Percentiles rank a stretch among this genome's conserved stretches.
Conservation (phyloP, 2,888 invertebrate species). For the Diarsia mendica region DNA sequence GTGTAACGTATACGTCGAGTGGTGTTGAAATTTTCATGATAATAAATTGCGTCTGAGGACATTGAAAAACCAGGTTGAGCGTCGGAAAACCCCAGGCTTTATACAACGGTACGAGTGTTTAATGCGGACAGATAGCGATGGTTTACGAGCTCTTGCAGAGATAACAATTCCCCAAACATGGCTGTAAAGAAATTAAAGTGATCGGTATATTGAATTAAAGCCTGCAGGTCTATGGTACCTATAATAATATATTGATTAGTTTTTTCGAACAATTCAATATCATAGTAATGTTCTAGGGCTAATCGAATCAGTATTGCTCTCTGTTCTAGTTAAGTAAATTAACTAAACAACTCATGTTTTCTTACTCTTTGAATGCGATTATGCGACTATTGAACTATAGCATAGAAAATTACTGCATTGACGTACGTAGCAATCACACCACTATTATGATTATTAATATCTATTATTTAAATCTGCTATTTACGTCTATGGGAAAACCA, state of each 20-base stretch:
- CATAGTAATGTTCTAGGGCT: background rate
- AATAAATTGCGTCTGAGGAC: conserved; percentile 60
- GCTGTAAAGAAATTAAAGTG: conserved; percentile 29
- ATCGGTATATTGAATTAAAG: conserved; percentile 27
- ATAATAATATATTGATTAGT: background rate
- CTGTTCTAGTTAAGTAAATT: conserved; percentile 3
- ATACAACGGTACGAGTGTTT: conserved; percentile 64
- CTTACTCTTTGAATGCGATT: conserved; percentile 6
- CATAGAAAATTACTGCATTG: conserved; percentile 43
- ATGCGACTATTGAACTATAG: conserved; percentile 9
- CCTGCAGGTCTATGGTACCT: background rate
- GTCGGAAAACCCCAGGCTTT: conserved; percentile 77
- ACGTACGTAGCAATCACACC: conserved; percentile 39
- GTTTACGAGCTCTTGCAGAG: conserved; percentile 49
- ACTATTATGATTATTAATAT: conserved; percentile 52
- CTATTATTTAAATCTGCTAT: conserved; percentile 61
- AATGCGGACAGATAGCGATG: conserved; percentile 57
- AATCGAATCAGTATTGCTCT: background rate
- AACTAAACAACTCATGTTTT: conserved; percentile 2
- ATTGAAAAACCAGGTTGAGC: conserved; percentile 75
- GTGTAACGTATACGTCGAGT: conserved; percentile 12
- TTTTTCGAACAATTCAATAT: conserved; percentile 4
- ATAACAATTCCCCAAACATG: conserved; percentile 48
- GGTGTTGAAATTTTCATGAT: conserved; percentile 61
- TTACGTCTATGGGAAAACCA: conserved; percentile 66